phyloP scores from a whole-genome alignment of 2,888 invertebrate genomes.

The Escarpia spicata region DNA sequence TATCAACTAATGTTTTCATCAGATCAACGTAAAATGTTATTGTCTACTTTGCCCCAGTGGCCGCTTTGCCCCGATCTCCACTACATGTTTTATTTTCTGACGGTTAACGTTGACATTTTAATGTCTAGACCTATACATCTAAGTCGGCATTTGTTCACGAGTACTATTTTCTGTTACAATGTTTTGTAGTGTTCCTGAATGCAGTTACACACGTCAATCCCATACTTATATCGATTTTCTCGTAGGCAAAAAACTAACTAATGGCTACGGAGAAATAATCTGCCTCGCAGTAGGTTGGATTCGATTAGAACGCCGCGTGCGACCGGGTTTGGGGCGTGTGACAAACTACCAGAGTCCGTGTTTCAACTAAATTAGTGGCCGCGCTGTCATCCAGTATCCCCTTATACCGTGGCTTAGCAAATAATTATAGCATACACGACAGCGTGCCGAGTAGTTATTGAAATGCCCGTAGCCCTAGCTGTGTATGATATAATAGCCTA shows the following conservation, averaged over 20 bases:
- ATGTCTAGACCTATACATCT: background rate
- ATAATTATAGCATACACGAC: background rate
- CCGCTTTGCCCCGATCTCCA: too few relatives aligned
- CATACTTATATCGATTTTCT: background rate
- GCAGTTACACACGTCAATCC: background rate
- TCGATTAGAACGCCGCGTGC: background rate
- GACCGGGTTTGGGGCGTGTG: background rate
- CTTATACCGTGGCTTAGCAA: background rate
- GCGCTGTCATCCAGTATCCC: background rate
- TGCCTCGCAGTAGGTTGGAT: background rate
- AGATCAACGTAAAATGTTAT: too few relatives aligned
- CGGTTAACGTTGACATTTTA: too few relatives aligned
- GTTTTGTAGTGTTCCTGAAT: background rate
- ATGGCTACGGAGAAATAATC: background rate
- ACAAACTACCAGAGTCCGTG: background rate
- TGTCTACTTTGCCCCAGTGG: too few relatives aligned
- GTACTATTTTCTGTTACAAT: background rate
- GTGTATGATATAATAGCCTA: background rate
- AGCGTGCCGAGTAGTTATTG: background rate
- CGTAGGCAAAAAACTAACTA: background rate
- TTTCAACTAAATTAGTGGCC: background rate
- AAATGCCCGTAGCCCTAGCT: background rate
- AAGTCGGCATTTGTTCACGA: background rate
- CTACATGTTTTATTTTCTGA: too few relatives aligned
- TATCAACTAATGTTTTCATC: too few relatives aligned